Conservation (phyloP, 2,797 vertebrate species). For the Lacerta agilis region DNA sequence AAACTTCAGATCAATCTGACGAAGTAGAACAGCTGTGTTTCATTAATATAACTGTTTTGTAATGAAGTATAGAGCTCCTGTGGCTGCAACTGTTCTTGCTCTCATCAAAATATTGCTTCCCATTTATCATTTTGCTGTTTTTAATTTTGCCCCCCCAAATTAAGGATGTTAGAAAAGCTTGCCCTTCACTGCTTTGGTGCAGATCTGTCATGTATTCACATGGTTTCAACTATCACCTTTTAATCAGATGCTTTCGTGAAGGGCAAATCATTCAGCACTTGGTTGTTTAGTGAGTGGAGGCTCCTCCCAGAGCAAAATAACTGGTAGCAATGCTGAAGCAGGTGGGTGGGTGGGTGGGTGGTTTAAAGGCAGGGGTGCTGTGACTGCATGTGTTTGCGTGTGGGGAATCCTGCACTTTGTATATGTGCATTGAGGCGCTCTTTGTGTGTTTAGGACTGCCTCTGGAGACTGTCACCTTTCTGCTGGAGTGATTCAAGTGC, state of each 20-base stretch:
- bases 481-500: too few species aligned
- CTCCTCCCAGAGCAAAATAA: neutral
- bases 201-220: neutral
- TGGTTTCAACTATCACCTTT: neutral
- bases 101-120: neutral
- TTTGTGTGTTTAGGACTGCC: too few species aligned
- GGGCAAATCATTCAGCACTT: neutral
- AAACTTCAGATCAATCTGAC: neutral
- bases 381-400: too few species aligned
- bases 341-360: too few species aligned
- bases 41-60: neutral
- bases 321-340: neutral
- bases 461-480: too few species aligned
- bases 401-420: too few species aligned
- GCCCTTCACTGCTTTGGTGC: neutral
- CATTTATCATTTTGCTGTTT: neutral
- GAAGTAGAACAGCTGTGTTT: neutral
- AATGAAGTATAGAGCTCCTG: neutral
- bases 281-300: too few species aligned
- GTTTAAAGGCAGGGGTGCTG: too few species aligned
- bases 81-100: neutral
- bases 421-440: too few species aligned
- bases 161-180: too few species aligned
- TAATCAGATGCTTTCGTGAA: neutral
- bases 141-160: neutral